Base-by-base conservation (phyloP, 2,113 vertebrate genomes). In the Cottus gobio region DNA sequence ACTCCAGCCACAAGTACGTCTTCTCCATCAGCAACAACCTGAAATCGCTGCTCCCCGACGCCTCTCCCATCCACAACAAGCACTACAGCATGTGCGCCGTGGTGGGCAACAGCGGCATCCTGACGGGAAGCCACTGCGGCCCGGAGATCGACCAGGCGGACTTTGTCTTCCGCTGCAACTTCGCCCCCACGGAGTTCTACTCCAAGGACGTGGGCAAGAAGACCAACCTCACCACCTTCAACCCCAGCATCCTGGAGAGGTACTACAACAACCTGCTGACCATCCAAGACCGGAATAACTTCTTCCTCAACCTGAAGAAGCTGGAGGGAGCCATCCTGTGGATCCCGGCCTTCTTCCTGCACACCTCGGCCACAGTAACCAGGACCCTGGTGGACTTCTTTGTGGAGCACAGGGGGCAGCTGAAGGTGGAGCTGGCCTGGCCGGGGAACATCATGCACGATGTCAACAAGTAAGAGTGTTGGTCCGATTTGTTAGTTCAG, bases 341-440 rank as follows among this genome's bases (percentile, higher is more conserved):
- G 98, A 99, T 99, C 91, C 98, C 98, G 0, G 98, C 98, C 0
- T 99, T 99, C 88, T 99, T 99, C 92, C 99, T 99, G 81, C 98
- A 99, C 84, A 99, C 97, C 0, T 99, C 98, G 0, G 97, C 98
- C 13, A 98, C 97, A 0, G 97, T 99, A 63, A 99, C 98, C 1
- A 95, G 98, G 83, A 99, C 98, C 0, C 92, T 99, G 91, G 97
- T 99, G 64, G 98, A 99, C 87, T 99, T 99, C 93, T 99, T 99
- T 54, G 96, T 99, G 16, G 98, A 99, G 92, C 97, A 99, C 82
- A 96, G 96, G 81, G 97, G 96, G 54, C 97, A 99, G 28, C 94
- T 99, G 28, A 97, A 98, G 86, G 95, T 99, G 16, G 96, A 98
- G 50, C 57, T 99, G 92, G 98, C 98, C 88, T 99, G 98, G 97